These are phyloP conservation scores for Pseudopipra pipra DNA, from an alignment of 2,113 vertebrate genomes.

Conservation along the genomic window DNA sequence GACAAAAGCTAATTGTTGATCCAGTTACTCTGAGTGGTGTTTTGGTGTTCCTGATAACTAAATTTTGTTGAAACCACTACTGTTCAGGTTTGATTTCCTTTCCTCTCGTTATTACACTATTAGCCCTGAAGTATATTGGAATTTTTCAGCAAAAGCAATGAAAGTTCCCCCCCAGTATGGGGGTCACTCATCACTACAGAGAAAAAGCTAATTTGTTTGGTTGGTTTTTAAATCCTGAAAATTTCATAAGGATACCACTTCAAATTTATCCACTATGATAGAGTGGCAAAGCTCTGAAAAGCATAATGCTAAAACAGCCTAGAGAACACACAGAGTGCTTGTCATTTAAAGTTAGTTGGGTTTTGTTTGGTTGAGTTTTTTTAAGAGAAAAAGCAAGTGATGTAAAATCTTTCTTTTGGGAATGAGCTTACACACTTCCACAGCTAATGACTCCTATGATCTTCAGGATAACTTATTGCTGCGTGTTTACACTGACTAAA, in stretches of 20 bases:
- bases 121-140: background rate
- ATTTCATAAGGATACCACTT: background rate
- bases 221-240: background rate
- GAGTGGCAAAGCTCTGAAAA: background rate
- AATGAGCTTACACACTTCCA: background rate
- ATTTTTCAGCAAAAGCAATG: background rate
- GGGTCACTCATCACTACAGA: background rate
- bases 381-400: background rate
- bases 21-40: background rate
- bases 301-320: background rate
- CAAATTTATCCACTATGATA: background rate
- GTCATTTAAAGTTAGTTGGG: background rate
- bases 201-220: background rate
- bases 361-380: background rate
- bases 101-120: background rate
- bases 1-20: background rate
- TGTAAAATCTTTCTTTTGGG: background rate
- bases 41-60: background rate
- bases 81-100: background rate
- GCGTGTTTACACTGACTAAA: background rate
- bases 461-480: background rate
- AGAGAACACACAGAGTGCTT: background rate
- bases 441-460: background rate
- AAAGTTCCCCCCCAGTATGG: background rate
- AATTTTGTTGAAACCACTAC: background rate